Evolutionary conservation across 2,113 vertebrate species (phyloP).

Genomic region (Ictalurus punctatus): DNA sequence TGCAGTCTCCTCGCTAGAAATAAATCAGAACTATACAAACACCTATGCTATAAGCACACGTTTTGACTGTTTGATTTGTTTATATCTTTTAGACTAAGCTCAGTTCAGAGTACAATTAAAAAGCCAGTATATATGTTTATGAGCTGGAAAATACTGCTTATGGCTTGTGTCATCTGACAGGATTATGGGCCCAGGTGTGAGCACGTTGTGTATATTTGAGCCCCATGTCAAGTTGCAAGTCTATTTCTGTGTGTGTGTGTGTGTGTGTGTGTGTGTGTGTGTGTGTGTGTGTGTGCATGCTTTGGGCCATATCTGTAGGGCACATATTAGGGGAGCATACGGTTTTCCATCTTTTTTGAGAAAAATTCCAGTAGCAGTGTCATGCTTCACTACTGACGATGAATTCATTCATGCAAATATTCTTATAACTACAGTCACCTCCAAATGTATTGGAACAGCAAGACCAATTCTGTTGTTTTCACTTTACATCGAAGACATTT

Average conservation of each 20-base stretch:
- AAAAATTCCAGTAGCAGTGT: background rate
- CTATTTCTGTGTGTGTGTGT: background rate
- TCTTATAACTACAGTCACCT: background rate
- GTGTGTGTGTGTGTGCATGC: background rate
- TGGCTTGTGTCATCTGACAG: slow-evolving; percentile 33
- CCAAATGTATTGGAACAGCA: no score
- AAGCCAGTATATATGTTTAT: background rate
- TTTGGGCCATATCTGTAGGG: background rate
- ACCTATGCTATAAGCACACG: background rate
- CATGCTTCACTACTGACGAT: background rate
- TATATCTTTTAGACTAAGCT: background rate
- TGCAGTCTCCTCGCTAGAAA: background rate
- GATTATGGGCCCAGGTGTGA: slow-evolving; percentile 38
- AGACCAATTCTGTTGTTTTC: no score
- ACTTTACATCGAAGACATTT: no score
- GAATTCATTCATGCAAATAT: background rate
- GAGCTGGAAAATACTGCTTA: background rate
- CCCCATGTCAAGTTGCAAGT: background rate
- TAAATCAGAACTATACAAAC: slow-evolving; percentile 8
- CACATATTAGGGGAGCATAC: slow-evolving; percentile 5
- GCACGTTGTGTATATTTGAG: slow-evolving; percentile 13
- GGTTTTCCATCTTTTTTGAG: background rate
- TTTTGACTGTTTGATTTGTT: background rate
- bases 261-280: slow-evolving; percentile 7
- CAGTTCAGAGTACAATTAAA: background rate